Evolutionary conservation across 2,888 invertebrate genomes (phyloP), one percentile per base, ranked within the genome.

Genomic region (Melanostoma scalare): DNA sequence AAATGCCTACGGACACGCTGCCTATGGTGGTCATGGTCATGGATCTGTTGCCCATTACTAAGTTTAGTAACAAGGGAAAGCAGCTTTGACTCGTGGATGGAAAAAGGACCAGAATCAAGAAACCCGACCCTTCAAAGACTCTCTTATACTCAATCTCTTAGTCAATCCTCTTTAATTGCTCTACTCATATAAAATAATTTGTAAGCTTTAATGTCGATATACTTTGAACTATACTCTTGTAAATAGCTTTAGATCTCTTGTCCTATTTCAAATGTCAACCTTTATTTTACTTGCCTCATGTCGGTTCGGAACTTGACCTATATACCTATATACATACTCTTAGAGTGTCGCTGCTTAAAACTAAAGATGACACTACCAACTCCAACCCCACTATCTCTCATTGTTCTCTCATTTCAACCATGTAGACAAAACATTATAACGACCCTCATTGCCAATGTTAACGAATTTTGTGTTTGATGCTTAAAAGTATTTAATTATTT

Each of bases 1-100:
- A 58, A 69, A 60, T 33, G 69, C 76, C 42, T 82, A 78, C 35
- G 69, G 69, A 53, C 71, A 72, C 42, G 89, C 89, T 53, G 87
- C 88, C 48, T 87, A 88, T 69, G 88, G 89, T 69, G 87, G 88
- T 53, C 89, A 89, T 78, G 89, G 88, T 8, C 74, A 80, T 78
- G 89, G 88, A 80, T 86, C 88, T 85, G 87, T 88, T 74, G 88
- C 87, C 86, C 90, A 90, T 85, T 90, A 89, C 87, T 90, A 90
- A 89, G 56, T 58, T 53, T 48, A 69, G 55, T 63, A 50, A 30
- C 44, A 20, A 44, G 63, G 56, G 50, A 65, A 79, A 84, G 84
- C 84, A 84, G 84, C 50, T 55, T 42, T 44, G 48, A 84, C 84
- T 65, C 84, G 63, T 52, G 84, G 84, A 75, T 84, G 84, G 84